phyloP scores from a whole-genome alignment of 2,113 vertebrate species.

The Pangasianodon hypophthalmus region DNA sequence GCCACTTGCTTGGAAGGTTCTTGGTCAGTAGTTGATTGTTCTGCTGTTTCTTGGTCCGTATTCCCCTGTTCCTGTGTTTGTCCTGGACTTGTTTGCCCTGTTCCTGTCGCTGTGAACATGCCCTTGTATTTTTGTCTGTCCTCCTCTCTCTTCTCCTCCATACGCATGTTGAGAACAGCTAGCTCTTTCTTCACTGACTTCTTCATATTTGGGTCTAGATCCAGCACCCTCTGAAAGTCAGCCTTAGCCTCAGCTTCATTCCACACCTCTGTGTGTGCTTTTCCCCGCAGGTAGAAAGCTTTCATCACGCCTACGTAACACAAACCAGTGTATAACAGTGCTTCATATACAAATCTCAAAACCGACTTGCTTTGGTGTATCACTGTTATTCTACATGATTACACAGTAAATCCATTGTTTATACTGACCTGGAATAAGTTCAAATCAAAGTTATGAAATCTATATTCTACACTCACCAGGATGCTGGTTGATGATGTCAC shows the following conservation, averaged over 20 bases:
- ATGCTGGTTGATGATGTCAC: slow-evolving; percentile 79
- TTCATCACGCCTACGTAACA: slow-evolving; percentile 72
- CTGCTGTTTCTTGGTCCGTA: background rate
- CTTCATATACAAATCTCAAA: background rate
- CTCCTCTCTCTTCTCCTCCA: slow-evolving; percentile 83
- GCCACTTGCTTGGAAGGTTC: background rate
- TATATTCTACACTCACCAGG: slow-evolving; percentile 66
- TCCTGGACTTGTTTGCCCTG: background rate
- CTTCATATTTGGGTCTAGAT: slow-evolving; percentile 80
- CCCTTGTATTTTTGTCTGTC: slow-evolving; percentile 78
- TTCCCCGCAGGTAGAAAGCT: slow-evolving; percentile 83
- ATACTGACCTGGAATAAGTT: background rate
- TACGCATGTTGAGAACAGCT: slow-evolving; percentile 74
- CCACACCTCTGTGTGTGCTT: slow-evolving; percentile 84
- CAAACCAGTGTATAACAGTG: background rate
- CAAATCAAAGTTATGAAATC: background rate
- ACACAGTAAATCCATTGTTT: background rate
- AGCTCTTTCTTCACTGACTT: slow-evolving; percentile 78
- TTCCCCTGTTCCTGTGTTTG: background rate
- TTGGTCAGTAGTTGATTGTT: background rate
- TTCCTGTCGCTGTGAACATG: slow-evolving; percentile 69
- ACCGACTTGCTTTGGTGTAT: background rate
- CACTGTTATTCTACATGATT: background rate
- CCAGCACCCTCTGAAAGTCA: slow-evolving; percentile 80
- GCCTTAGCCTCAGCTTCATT: slow-evolving; percentile 78